These are phyloP conservation scores for Drosophila albomicans DNA, from an alignment of 1,140 invertebrate genomes.

Conservation along the genomic window DNA sequence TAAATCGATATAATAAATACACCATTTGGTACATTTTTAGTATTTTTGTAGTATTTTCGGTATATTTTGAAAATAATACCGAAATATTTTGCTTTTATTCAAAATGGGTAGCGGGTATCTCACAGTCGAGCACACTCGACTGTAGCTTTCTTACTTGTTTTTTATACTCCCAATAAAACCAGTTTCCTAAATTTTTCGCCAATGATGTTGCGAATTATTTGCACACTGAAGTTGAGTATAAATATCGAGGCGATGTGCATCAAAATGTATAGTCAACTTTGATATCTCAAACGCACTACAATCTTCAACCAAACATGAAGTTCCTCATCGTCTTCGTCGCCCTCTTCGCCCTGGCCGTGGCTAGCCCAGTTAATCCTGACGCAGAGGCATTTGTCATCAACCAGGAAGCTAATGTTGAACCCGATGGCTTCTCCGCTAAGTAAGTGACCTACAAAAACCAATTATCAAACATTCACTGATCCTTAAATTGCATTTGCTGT, in stretches of 20 bases:
- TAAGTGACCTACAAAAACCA: conserved; percentile 73
- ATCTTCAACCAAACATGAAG: conserved; percentile 58
- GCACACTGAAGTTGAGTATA: conserved; percentile 16
- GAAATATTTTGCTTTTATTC: background rate
- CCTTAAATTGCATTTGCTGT: background rate
- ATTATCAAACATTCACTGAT: background rate
- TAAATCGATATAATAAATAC: too few species aligned
- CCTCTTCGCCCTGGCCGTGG: conserved; percentile 69
- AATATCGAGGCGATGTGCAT: conserved; percentile 4
- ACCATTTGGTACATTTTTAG: too few species aligned
- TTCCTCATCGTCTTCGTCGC: conserved; percentile 73
- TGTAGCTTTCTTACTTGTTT: conserved; percentile 4
- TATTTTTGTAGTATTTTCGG: too few species aligned
- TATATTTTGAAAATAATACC: too few species aligned
- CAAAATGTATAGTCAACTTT: conserved; percentile 30
- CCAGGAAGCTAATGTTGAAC: conserved; percentile 81
- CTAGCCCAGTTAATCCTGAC: conserved; percentile 16
- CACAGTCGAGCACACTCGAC: too few species aligned
- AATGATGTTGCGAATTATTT: background rate
- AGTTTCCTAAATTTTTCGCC: background rate
- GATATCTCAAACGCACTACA: conserved; percentile 32
- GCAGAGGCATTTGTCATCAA: conserved; percentile 64
- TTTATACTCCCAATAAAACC: background rate
- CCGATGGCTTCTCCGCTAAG: conserved; percentile 71
- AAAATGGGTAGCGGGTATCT: background rate